Evolutionary conservation across 2,888 invertebrate genomes (phyloP).

Genomic region (Nomada goodeniana): DNA sequence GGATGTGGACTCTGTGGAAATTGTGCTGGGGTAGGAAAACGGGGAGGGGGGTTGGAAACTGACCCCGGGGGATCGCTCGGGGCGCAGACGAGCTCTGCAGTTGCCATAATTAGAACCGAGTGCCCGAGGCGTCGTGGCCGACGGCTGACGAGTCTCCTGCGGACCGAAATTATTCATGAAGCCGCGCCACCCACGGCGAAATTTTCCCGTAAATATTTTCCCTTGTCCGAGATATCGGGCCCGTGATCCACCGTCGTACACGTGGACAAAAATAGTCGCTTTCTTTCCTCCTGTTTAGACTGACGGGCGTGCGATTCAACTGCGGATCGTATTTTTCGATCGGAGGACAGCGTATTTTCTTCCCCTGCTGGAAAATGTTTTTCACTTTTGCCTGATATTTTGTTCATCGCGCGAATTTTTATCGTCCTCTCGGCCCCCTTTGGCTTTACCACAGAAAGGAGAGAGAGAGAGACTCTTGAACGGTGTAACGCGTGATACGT

Average conservation of each 20-base stretch:
- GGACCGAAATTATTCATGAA: conserved; percentile 84
- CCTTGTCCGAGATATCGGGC: conserved; percentile 75
- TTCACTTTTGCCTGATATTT: neutral
- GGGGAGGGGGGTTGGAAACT: conserved; percentile 75
- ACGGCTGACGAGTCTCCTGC: conserved; percentile 82
- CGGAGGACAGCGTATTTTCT: neutral
- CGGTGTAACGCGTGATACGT: too few species aligned
- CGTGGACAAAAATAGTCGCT: conserved; percentile 11
- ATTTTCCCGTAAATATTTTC: conserved; percentile 83
- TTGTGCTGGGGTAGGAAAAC: conserved; percentile 72
- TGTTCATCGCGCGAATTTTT: neutral
- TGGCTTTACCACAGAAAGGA: too few species aligned
- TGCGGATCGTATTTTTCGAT: neutral
- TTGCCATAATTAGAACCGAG: conserved; percentile 84
- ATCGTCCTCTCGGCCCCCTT: too few species aligned
- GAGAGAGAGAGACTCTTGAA: too few species aligned
- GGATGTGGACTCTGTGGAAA: conserved; percentile 70
- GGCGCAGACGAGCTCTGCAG: conserved; percentile 81
- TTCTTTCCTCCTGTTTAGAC: conserved; percentile 1
- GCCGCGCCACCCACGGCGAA: conserved; percentile 77
- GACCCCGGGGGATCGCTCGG: conserved; percentile 73
- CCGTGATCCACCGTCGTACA: conserved; percentile 30
- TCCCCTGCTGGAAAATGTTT: neutral
- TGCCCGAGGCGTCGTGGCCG: conserved; percentile 77
- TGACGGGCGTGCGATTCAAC: neutral